Base-by-base conservation (phyloP, 2,797 vertebrate species). In the Alosa sapidissima region DNA sequence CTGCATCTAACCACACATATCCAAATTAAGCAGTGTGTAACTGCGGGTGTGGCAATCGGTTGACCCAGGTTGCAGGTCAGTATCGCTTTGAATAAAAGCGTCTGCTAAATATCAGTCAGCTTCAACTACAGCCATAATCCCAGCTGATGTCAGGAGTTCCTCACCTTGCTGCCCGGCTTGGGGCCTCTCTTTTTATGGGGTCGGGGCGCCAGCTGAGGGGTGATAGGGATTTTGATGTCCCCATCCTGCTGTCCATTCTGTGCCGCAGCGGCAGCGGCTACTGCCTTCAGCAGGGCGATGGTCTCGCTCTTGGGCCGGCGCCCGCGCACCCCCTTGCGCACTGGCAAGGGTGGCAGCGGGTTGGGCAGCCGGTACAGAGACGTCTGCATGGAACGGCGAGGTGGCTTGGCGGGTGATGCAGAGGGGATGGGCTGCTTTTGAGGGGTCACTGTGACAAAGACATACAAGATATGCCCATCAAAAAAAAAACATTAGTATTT, bases 111-210 rank as follows among this genome's bases (percentile, higher is more conserved):
- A 41, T 41, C 41, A 41, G 41, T 41, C 41, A 2, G 4, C 41
- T 41, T 41, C 41, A 2, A 41, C 41, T 2, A 41, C 41, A 41
- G 2, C 41, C 41, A 41, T 4, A 41, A 41, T 41, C 41, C 41
- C 41, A 41, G 41, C 41, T 41, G 41, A 41, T 4, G 41, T 41
- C 41, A 41, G 41, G 41, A 41, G 41, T 41, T 41, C 41, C 81
- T 83, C 85, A 99, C 98, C 96, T 98, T 99, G 95, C 96, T 97
- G 89, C 95, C 97, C 14, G 97, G 95, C 88, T 97, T 97, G 91
- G 96, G 95, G 81, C 95, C 95, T 91, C 96, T 96, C 93, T 97
- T 97, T 91, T 95, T 97, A 90, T 95, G 88, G 83, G 94, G 93
- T 91, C 95, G 93, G 81, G 94, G 91, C 48, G 92, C 33, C 0